phyloP scores from a whole-genome alignment of 30 jellyfish, hydroid and myxozoan species.

The Calvadosia cruxmelitensis region DNA sequence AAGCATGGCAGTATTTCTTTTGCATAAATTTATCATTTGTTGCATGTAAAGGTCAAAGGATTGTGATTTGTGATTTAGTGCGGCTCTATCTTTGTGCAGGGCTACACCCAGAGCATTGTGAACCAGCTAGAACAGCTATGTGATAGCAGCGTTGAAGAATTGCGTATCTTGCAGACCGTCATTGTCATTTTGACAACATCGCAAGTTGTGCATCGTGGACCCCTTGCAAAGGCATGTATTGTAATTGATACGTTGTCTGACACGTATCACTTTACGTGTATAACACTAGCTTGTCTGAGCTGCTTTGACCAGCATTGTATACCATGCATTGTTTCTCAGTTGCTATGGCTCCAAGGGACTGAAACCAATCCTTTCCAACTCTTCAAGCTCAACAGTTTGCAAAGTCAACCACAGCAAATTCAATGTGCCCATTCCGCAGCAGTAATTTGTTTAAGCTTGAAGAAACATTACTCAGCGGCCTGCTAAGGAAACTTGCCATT shows the following conservation, averaged over 20 bases:
- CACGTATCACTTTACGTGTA: too few species aligned
- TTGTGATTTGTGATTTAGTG: too few species aligned
- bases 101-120: slow-evolving; percentile 67
- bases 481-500: too few species aligned
- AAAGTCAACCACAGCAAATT: too few species aligned
- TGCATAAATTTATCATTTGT: neutral
- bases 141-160: slow-evolving; percentile 67
- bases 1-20: neutral
- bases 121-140: slow-evolving; percentile 61
- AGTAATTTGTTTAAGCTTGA: too few species aligned
- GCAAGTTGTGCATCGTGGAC: slow-evolving; percentile 59
- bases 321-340: neutral
- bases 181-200: slow-evolving; percentile 80
- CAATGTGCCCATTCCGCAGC: too few species aligned
- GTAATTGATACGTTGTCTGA: neutral
- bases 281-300: too few species aligned
- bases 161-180: slow-evolving; percentile 74
- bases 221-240: slow-evolving; percentile 70
- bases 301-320: too few species aligned
- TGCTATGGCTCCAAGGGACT: neutral
- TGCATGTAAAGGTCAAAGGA: neutral
- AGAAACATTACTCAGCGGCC: too few species aligned
- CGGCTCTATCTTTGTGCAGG: slow-evolving; percentile 28
- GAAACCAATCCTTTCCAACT: neutral
- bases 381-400: neutral